phyloP scores from a whole-genome alignment of 2,113 vertebrate genomes.

The Burhinus oedicnemus region DNA sequence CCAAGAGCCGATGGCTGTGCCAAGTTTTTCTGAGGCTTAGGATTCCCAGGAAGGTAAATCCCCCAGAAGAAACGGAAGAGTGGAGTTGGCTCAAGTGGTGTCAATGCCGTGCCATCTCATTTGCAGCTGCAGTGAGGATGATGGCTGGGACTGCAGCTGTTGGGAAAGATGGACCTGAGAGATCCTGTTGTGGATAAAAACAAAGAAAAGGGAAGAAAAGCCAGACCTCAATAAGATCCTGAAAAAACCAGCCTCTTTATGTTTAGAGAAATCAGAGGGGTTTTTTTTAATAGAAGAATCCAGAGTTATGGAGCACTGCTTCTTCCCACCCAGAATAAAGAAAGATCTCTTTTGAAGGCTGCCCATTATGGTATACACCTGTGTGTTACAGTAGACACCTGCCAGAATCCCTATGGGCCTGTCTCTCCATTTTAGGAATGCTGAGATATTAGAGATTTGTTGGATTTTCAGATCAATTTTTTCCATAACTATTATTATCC shows the following conservation, averaged over 20 bases:
- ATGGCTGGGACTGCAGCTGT: neutral
- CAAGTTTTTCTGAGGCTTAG: neutral
- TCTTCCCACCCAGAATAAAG: neutral
- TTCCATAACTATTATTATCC: neutral
- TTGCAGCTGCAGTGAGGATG: neutral
- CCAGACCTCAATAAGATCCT: neutral
- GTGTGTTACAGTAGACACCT: neutral
- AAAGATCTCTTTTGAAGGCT: neutral
- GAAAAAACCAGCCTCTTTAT: neutral
- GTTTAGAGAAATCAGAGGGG: neutral
- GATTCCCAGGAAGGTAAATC: neutral
- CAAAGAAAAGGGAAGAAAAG: neutral
- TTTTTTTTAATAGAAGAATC: neutral
- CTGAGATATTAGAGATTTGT: neutral
- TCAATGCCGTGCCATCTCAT: neutral
- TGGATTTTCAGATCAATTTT: neutral
- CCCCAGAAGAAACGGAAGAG: neutral
- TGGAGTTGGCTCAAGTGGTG: neutral
- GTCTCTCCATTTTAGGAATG: neutral
- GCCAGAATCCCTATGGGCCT: neutral
- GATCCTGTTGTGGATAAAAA: neutral
- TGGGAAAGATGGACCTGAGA: neutral
- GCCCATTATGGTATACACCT: neutral
- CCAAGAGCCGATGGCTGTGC: fast-evolving
- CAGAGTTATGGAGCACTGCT: neutral